Percentiles rank a stretch among this genome's conserved stretches.
Conservation (phyloP, 2,113 vertebrate genomes). For the Vimba vimba region DNA sequence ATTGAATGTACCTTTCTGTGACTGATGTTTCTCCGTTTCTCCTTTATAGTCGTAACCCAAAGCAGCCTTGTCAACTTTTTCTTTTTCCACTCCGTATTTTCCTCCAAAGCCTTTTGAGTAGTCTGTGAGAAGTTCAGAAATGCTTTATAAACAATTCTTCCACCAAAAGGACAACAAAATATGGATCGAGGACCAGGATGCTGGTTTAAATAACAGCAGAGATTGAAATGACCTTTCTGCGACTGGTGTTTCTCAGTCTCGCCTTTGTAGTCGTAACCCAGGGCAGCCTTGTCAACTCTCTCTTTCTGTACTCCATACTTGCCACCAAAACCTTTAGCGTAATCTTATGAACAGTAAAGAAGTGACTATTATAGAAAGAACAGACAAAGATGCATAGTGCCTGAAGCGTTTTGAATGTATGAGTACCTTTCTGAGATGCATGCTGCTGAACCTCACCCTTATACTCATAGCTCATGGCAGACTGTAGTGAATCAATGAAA, state of each 20-base stretch:
- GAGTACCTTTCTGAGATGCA: conserved; percentile 88
- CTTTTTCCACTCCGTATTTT: conserved; percentile 85
- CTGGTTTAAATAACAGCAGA: background rate
- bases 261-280: conserved; percentile 75
- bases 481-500: conserved; percentile 70
- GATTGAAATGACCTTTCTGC: conserved; percentile 68
- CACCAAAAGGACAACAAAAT: background rate
- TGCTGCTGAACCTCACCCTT: conserved; percentile 91
- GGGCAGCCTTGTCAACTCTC: conserved; percentile 80
- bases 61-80: conserved; percentile 85
- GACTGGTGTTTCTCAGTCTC: conserved; percentile 78
- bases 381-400: background rate
- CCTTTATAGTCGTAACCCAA: conserved; percentile 89
- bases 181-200: background rate
- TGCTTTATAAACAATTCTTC: background rate
- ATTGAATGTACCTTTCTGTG: conserved; percentile 66
- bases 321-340: conserved; percentile 76
- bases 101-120: conserved; percentile 90
- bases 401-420: background rate
- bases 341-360: conserved; percentile 60
- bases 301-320: conserved; percentile 86
- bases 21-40: conserved; percentile 86
- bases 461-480: conserved; percentile 91
- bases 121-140: conserved; percentile 69
- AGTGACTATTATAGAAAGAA: background rate